phyloP scores from a whole-genome alignment of 2,797 vertebrate genomes.

The Microctenopoma lineatum region DNA sequence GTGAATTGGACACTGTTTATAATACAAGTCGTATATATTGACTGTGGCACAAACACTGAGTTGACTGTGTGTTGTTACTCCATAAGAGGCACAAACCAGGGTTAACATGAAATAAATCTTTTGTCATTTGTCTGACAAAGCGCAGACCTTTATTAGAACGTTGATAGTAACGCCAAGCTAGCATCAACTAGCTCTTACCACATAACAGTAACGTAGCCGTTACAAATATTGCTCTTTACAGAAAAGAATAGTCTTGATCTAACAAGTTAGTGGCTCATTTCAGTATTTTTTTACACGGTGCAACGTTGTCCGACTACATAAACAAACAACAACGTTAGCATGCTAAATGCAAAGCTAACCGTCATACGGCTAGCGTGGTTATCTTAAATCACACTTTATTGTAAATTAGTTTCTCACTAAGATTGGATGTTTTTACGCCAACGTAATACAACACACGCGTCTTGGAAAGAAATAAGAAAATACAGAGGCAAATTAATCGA shows the following conservation, averaged over 20 bases:
- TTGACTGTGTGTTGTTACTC: too few species aligned
- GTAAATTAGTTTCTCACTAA: too few species aligned
- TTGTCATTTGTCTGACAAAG: too few species aligned
- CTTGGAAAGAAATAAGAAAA: accelerated
- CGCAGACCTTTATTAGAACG: too few species aligned
- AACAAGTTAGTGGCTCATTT: neutral
- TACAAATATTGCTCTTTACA: too few species aligned
- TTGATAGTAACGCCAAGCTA: neutral
- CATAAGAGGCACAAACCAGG: too few species aligned
- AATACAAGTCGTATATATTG: too few species aligned
- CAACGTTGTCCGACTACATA: slow-evolving; percentile 9
- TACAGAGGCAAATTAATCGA: neutral
- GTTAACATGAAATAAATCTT: too few species aligned
- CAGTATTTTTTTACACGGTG: neutral
- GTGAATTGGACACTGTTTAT: too few species aligned
- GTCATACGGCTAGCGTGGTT: neutral
- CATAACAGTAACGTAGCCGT: too few species aligned
- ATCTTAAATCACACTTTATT: neutral
- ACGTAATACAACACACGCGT: too few species aligned
- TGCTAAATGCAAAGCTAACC: slow-evolving; percentile 1
- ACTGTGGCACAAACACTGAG: too few species aligned
- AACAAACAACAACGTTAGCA: slow-evolving; percentile 44
- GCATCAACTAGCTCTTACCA: neutral
- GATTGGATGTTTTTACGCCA: accelerated
- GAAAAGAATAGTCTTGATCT: neutral